A percentile compares a stretch with the other conserved stretches of the same genome.
phyloP scores from a whole-genome alignment of 37 sponge, comb jelly and placozoan genomes.

The Beroe ovata region DNA sequence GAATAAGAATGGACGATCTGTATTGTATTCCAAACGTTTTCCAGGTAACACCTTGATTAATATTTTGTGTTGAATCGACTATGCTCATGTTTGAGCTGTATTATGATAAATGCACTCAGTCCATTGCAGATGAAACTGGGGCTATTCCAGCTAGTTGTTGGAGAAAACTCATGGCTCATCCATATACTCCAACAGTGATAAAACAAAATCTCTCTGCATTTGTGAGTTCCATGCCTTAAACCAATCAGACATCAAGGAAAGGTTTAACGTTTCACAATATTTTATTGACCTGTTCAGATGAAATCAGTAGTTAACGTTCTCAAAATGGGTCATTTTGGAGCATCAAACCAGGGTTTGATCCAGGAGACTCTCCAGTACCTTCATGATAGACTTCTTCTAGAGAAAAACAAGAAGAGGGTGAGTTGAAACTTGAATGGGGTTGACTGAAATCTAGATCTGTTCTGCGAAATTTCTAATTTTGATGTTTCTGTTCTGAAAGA shows the following conservation, averaged over 20 bases:
- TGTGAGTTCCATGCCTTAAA: too few species aligned
- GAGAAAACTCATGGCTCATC: conserved; percentile 7
- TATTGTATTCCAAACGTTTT: conserved; percentile 1
- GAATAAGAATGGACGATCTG: background rate
- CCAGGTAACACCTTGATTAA: too few species aligned
- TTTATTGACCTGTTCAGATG: background rate
- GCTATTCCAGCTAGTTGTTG: background rate
- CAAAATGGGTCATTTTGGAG: background rate
- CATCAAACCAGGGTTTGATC: background rate
- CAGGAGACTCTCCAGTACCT: conserved; percentile 16
- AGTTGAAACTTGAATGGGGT: too few species aligned
- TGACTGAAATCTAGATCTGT: too few species aligned
- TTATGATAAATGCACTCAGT: too few species aligned
- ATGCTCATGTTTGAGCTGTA: too few species aligned
- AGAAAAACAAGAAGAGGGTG: conserved; percentile 28
- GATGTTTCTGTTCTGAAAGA: too few species aligned
- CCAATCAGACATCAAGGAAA: too few species aligned
- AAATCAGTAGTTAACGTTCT: background rate
- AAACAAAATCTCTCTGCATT: conserved; percentile 8
- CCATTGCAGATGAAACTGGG: background rate
- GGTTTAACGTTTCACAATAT: background rate
- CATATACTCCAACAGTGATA: conserved; percentile 18
- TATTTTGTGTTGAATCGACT: too few species aligned
- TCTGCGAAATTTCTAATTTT: too few species aligned
- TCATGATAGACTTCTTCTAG: background rate